Conservation (phyloP, 2,113 vertebrate genomes). For the Puma concolor region DNA sequence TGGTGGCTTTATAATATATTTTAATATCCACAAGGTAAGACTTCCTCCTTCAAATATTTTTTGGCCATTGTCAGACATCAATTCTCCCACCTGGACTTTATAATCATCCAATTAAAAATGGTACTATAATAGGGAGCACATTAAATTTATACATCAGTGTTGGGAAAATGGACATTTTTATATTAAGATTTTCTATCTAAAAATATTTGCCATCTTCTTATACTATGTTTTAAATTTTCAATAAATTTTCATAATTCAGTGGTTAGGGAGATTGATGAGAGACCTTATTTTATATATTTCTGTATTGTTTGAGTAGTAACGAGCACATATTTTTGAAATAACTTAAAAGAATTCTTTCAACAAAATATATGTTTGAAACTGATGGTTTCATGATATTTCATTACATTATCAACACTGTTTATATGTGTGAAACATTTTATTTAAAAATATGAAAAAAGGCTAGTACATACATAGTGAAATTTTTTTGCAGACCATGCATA, state of each 20-base stretch:
- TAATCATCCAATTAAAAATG: background rate
- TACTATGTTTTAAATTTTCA: background rate
- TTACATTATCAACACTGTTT: background rate
- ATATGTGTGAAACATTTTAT: background rate
- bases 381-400: background rate
- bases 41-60: background rate
- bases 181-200: background rate
- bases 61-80: background rate
- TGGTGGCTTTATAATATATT: background rate
- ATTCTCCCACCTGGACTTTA: background rate
- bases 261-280: background rate
- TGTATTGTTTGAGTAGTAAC: background rate
- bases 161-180: background rate
- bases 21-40: background rate
- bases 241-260: background rate
- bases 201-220: slow-evolving; percentile 11
- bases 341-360: background rate
- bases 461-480: background rate
- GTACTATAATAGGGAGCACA: background rate
- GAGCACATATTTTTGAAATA: background rate
- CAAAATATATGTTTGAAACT: background rate
- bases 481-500: background rate
- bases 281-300: background rate
- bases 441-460: background rate
- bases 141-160: background rate